Evolutionary conservation across 2,888 invertebrate species (phyloP).

Genomic region (Ectemnius lituratus): DNA sequence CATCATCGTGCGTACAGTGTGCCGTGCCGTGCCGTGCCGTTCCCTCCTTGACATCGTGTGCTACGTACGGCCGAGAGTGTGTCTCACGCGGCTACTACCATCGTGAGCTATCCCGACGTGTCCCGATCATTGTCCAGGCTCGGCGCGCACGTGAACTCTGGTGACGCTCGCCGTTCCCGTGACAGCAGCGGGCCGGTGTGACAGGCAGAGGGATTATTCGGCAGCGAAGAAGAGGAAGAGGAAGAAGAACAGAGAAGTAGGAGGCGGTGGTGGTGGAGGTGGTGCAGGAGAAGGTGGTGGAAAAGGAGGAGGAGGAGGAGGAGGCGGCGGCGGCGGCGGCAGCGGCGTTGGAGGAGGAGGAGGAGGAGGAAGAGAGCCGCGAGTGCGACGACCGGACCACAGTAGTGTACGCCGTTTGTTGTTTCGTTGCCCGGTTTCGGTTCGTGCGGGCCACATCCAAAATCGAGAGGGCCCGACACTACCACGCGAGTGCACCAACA

Average conservation of each 20-base stretch:
- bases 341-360: constrained; percentile 33
- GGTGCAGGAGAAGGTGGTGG: constrained; percentile 16
- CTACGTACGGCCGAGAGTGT: too few relatives aligned
- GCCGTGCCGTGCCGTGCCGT: too few relatives aligned
- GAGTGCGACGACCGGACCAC: constrained; percentile 62
- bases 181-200: constrained; percentile 42
- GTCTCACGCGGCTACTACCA: too few relatives aligned
- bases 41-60: too few relatives aligned
- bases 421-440: constrained; percentile 58
- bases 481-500: constrained; percentile 38
- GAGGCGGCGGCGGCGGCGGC: constrained; percentile 44
- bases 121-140: background rate
- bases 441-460: constrained; percentile 23
- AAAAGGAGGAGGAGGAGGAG: constrained; percentile 36
- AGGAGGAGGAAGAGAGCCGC: constrained; percentile 52
- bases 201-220: constrained; percentile 58
- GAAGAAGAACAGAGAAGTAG: constrained; percentile 34
- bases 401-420: constrained; percentile 63
- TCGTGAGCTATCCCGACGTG: too few relatives aligned
- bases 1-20: too few relatives aligned
- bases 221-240: constrained; percentile 43
- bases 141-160: constrained; percentile 27
- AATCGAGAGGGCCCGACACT: constrained; percentile 7
- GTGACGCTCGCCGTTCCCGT: constrained; percentile 28
- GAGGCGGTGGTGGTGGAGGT: constrained; percentile 11